A percentile compares a stretch with the other conserved stretches of the same genome.
Conservation (phyloP, 1,140 invertebrate species). For the Anagrus nilaparvatae region DNA sequence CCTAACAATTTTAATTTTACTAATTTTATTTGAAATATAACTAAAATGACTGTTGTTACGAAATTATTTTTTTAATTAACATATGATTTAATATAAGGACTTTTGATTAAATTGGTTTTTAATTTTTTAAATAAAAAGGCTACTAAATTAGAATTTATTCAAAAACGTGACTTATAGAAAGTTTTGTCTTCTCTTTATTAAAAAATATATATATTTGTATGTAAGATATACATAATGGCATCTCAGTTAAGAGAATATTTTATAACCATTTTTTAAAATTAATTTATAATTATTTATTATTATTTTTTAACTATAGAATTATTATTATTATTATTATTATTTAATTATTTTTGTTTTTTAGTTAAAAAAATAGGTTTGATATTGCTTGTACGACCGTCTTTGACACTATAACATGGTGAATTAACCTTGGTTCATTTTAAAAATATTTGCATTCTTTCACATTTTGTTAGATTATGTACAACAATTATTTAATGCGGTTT, state of each 20-base stretch:
- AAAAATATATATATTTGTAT: conserved; percentile 40
- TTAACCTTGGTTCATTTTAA: too few relatives aligned
- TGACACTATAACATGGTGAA: too few relatives aligned
- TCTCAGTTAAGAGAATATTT: conserved; percentile 34
- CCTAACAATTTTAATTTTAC: not conserved
- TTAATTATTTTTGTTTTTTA: too few relatives aligned
- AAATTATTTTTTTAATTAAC: not conserved
- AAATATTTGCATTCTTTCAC: too few relatives aligned
- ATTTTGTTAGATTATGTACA: too few relatives aligned
- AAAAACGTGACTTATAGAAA: conserved; percentile 24
- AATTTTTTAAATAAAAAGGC: conserved; percentile 6
- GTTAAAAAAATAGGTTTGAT: too few relatives aligned
- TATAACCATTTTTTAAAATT: conserved; percentile 36
- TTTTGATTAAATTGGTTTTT: not conserved
- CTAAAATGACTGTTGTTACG: not conserved
- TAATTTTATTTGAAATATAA: not conserved
- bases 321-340: too few relatives aligned
- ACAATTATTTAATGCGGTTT: too few relatives aligned
- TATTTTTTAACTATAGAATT: too few relatives aligned
- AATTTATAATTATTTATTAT: too few relatives aligned
- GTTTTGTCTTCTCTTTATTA: conserved; percentile 36
- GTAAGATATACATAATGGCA: conserved; percentile 42
- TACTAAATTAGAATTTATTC: not conserved
- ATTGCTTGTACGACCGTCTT: too few relatives aligned
- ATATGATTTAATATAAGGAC: not conserved